A percentile compares a stretch with the other conserved stretches of the same genome.
Conservation (phyloP, 2,113 vertebrate genomes). For the Erythrocebus patas region DNA sequence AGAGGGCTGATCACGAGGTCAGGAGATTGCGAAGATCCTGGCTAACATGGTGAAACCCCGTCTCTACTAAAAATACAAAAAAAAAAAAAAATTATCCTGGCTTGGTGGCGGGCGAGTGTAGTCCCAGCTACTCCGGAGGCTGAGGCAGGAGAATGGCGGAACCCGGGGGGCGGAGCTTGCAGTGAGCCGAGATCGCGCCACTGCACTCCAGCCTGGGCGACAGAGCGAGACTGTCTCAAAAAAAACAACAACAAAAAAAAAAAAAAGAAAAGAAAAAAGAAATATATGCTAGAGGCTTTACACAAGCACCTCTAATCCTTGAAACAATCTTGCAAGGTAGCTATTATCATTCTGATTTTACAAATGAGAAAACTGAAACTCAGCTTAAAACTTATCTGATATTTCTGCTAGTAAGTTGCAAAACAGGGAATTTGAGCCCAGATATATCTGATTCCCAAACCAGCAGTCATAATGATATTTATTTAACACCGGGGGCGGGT, state of each 20-base stretch:
- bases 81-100: too few relatives aligned
- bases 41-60: too few relatives aligned
- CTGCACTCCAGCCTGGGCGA: too few relatives aligned
- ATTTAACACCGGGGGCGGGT: background rate
- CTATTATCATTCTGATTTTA: background rate
- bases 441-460: background rate
- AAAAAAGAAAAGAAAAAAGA: too few relatives aligned
- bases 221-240: too few relatives aligned
- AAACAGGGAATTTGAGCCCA: background rate
- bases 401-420: background rate
- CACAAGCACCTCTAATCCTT: background rate
- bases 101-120: too few relatives aligned
- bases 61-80: too few relatives aligned
- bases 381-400: background rate
- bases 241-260: too few relatives aligned
- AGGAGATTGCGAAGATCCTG: too few relatives aligned
- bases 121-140: too few relatives aligned
- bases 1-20: too few relatives aligned
- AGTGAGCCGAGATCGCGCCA: fast-evolving
- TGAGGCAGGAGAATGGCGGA: too few relatives aligned
- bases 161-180: fast-evolving
- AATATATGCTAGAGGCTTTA: background rate
- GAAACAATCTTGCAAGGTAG: background rate
- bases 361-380: background rate
- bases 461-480: background rate